Percentiles rank a stretch among this genome's conserved stretches.
These are phyloP conservation scores for Spheniscus mendiculus DNA, from an alignment of 2,113 vertebrate species.

Conservation along the genomic window DNA sequence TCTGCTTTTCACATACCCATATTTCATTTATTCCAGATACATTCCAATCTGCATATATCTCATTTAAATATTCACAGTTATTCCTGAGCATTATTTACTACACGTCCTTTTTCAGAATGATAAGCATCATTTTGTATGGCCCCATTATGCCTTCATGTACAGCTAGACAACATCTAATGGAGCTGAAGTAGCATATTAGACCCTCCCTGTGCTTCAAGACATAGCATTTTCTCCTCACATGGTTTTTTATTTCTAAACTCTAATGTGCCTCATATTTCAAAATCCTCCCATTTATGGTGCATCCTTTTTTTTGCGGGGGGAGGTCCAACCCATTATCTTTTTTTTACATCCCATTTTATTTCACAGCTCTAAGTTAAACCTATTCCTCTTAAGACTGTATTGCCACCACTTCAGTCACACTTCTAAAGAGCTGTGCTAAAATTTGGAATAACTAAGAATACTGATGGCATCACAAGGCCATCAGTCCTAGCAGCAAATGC, in stretches of 20 bases:
- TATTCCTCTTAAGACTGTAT: not conserved
- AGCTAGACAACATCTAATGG: not conserved
- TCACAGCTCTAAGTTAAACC: not conserved
- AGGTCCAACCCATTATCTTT: not conserved
- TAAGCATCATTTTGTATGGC: not conserved
- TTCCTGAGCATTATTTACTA: not conserved
- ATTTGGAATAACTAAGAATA: conserved; percentile 6
- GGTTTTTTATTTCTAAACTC: not conserved
- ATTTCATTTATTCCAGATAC: not conserved
- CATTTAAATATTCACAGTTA: conserved; percentile 8
- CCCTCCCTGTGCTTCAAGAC: not conserved
- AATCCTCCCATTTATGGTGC: not conserved
- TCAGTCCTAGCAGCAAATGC: not conserved
- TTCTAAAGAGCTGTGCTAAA: conserved; percentile 10
- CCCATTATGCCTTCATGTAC: not conserved
- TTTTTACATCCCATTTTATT: not conserved
- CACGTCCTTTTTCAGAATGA: not conserved
- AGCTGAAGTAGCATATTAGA: not conserved
- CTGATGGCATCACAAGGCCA: not conserved
- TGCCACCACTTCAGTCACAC: not conserved
- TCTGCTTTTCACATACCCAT: not conserved
- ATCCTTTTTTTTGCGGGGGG: not conserved
- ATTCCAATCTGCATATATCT: not conserved
- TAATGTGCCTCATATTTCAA: not conserved
- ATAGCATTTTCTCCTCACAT: not conserved